Base-by-base conservation (phyloP, 2,888 invertebrate species). In the Eupithecia subfuscata region DNA sequence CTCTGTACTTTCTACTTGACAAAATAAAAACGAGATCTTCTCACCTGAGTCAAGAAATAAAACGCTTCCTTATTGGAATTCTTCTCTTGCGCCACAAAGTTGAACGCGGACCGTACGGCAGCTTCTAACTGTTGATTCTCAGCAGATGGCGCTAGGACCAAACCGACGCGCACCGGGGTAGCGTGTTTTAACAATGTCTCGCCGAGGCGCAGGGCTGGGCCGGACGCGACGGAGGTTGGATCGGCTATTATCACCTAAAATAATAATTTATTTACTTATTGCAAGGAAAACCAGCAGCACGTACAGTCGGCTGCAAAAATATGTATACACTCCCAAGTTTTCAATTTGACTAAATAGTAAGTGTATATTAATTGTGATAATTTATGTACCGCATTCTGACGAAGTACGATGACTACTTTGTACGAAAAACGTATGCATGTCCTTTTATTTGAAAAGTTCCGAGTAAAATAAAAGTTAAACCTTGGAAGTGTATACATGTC, bases 121-220 rank as follows among this genome's bases (percentile, higher is more conserved):
- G 98, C 96, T 45, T 97, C 97, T 0, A 98, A 96, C 88, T 97
- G 96, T 0, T 97, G 96, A 76, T 95, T 95, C 43, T 93, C 95
- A 0, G 95, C 87, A 2, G 95, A 94, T 78, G 96, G 95, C 56
- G 96, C 95, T 78, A 99, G 97, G 3, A 99, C 97, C 48, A 99
- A 87, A 3, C 99, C 99, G 56, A 99, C 96, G 78, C 99, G 96
- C 68, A 97, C 95, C 0, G 99, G 99, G 8, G 99, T 98, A 76
- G 97, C 97, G 90, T 99, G 99, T 68, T 97, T 96, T 77, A 98
- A 96, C 86, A 99, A 97, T 0, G 99, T 98, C 92, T 99, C 98
- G 0, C 98, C 97, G 82, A 99, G 95, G 88, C 97, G 97, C 25
- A 99, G 92, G 14, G 99, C 94, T 37, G 97, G 96, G 63, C 96